Evolutionary conservation across 2,113 vertebrate genomes (phyloP), one percentile per base, ranked within the genome.

Genomic region (Corythornis madagascariensis): DNA sequence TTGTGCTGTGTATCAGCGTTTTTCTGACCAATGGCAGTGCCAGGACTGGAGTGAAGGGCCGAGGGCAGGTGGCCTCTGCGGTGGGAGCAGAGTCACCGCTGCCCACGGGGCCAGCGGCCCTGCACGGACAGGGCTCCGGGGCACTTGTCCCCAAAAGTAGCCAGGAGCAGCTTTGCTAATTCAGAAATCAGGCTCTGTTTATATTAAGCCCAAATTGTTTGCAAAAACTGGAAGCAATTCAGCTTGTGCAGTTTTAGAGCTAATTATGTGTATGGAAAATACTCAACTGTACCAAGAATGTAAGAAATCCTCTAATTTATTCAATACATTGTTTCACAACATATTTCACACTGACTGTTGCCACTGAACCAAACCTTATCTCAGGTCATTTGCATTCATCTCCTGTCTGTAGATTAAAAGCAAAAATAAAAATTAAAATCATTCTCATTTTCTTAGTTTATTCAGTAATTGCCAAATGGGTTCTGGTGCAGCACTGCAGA

Each of bases 161-260:
- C 94, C 93, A 97, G 90, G 91, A 91, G 88, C 82, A 90, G 92
- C 94, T 95, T 93, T 92, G 83, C 83, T 95, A 92, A 95, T 86
- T 87, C 83, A 78, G 83, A 94, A 94, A 93, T 82, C 93, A 88
- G 76, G 83, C 88, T 93, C 92, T 93, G 94, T 89, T 96, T 90
- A 91, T 79, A 95, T 95, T 90, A 92, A 93, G 83, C 94, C 88
- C 85, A 87, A 95, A 96, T 89, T 88, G 94, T 95, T 96, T 92
- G 88, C 94, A 95, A 94, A 94, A 96, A 96, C 92, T 95, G 95
- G 94, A 94, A 96, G 88, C 92, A 87, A 92, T 96, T 94, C 94
- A 97, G 95, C 93, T 93, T 96, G 94, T 94, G 97, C 97, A 95
- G 95, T 95, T 95, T 95, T 93, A 90, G 95, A 93, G 90, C 67